phyloP scores from a whole-genome alignment of 2,113 vertebrate genomes.

The Gallinago media region DNA sequence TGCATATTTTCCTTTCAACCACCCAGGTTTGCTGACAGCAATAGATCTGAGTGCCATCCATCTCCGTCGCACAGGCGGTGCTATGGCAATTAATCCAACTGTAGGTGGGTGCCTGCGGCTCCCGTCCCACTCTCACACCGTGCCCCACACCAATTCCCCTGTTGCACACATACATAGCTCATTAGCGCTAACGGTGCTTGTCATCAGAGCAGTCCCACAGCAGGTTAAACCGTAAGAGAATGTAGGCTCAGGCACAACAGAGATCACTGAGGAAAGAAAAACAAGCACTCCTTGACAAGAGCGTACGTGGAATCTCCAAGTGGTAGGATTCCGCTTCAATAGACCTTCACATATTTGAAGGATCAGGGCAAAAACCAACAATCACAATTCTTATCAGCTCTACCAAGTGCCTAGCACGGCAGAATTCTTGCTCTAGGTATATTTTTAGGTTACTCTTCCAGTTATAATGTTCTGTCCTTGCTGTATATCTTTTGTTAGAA shows the following conservation, averaged over 20 bases:
- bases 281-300: neutral
- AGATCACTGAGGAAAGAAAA: neutral
- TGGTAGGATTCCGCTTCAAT: neutral
- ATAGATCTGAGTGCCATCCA: neutral
- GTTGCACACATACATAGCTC: neutral
- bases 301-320: neutral
- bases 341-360: neutral
- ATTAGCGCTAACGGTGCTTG: neutral
- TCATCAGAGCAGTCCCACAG: neutral
- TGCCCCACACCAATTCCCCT: neutral
- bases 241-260: neutral
- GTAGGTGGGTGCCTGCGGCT: neutral
- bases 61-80: neutral
- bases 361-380: neutral
- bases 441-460: conserved; percentile 52
- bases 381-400: conserved; percentile 18
- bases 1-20: neutral
- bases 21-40: neutral
- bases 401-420: conserved; percentile 16
- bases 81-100: neutral
- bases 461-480: conserved; percentile 21
- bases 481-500: conserved; percentile 55
- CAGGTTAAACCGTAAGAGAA: neutral
- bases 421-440: conserved; percentile 10
- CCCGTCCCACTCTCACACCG: neutral